A percentile compares a stretch with the other conserved stretches of the same genome.
These are phyloP conservation scores for Nephrotoma appendiculata DNA, from an alignment of 2,888 invertebrate species.

Conservation along the genomic window DNA sequence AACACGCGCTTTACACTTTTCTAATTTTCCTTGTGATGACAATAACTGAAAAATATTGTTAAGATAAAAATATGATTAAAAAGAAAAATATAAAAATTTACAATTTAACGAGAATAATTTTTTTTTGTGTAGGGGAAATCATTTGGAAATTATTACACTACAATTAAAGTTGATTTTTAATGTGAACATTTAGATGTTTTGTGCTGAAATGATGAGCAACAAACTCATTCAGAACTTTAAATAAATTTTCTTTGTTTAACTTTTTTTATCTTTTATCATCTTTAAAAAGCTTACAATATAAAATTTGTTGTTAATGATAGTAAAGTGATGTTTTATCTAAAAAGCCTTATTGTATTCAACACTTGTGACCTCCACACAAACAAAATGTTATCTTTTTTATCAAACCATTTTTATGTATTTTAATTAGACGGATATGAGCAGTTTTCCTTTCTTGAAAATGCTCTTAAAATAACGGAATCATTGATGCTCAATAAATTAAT, in stretches of 20 bases:
- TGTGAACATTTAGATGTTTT: background rate
- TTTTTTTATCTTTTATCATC: background rate
- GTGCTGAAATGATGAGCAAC: background rate
- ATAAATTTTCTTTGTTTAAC: background rate
- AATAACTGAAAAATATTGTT: background rate
- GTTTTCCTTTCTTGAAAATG: background rate
- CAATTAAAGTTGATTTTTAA: slow-evolving; percentile 1
- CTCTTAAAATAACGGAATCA: background rate
- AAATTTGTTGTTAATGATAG: background rate
- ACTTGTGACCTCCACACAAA: no score
- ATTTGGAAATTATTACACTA: slow-evolving; percentile 1
- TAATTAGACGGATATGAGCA: background rate
- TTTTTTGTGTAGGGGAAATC: background rate
- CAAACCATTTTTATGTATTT: no score
- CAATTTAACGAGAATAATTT: background rate
- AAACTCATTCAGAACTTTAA: background rate
- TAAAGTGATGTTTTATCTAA: background rate
- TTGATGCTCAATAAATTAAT: background rate
- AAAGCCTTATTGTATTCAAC: background rate
- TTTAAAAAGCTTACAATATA: background rate
- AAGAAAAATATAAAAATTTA: background rate
- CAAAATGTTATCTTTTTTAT: no score
- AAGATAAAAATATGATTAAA: background rate
- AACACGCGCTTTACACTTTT: background rate
- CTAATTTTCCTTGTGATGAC: background rate